Percentiles rank a stretch among this genome's conserved stretches.
Conservation (phyloP, 2,797 vertebrate species). For the Ciconia nigra region DNA sequence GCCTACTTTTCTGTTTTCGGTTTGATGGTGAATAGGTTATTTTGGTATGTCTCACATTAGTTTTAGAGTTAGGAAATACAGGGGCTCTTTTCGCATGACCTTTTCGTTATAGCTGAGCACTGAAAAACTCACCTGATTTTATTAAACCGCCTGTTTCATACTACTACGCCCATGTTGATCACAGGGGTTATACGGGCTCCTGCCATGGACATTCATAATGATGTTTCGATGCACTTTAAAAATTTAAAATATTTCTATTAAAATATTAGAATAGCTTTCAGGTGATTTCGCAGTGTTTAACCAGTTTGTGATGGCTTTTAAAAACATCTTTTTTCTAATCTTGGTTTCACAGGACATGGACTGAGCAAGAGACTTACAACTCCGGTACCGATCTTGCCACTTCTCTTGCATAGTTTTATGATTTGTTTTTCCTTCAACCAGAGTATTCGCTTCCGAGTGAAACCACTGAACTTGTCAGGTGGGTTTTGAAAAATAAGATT, state of each 20-base stretch:
- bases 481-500: not conserved
- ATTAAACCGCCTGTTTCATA: accelerated
- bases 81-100: not conserved
- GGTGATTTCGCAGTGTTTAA: not conserved
- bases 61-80: not conserved
- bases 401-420: not conserved
- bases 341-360: not conserved
- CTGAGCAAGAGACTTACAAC: not conserved
- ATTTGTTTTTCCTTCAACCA: not conserved
- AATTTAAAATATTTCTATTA: not conserved
- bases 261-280: not conserved
- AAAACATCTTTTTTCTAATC: not conserved
- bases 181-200: accelerated
- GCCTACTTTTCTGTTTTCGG: not conserved
- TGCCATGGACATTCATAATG: accelerated
- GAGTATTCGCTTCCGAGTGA: not conserved
- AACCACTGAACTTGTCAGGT: not conserved
- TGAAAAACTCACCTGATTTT: not conserved
- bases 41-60: not conserved
- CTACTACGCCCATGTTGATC: not conserved
- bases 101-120: not conserved
- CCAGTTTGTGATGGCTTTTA: not conserved
- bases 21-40: not conserved
- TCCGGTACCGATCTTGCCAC: not conserved
- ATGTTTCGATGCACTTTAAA: not conserved